Percentiles rank a stretch among this genome's conserved stretches.
Conservation (phyloP, 2,888 invertebrate species). For the Pseudococcus longispinus region DNA sequence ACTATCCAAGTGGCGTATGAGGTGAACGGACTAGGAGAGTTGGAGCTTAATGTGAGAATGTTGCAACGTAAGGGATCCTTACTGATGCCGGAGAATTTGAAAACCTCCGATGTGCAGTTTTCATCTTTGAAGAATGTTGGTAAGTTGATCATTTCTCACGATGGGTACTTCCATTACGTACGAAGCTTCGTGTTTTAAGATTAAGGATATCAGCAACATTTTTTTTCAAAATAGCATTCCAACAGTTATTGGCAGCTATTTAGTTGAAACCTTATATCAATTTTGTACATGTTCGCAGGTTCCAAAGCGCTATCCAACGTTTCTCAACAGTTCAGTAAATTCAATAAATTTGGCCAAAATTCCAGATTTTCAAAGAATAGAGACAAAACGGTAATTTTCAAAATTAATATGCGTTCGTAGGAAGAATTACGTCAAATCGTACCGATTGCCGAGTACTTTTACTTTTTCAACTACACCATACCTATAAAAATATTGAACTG, state of each 20-base stretch:
- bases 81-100: conserved; percentile 46
- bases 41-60: conserved; percentile 51
- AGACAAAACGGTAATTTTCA: conserved; percentile 19
- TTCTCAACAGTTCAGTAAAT: conserved; percentile 84
- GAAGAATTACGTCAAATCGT: too few species aligned
- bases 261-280: too few species aligned
- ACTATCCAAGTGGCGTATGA: conserved; percentile 57
- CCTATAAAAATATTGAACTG: too few species aligned
- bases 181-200: too few species aligned
- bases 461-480: too few species aligned
- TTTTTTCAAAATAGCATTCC: too few species aligned
- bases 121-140: conserved; percentile 78
- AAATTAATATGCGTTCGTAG: background rate
- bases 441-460: background rate
- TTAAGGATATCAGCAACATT: too few species aligned
- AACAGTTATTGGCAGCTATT: too few species aligned
- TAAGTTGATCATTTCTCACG: conserved; percentile 62
- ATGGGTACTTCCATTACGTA: too few species aligned
- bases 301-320: conserved; percentile 86
- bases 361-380: conserved; percentile 66
- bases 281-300: conserved; percentile 65
- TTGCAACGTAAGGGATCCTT: conserved; percentile 45
- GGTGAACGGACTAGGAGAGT: conserved; percentile 55
- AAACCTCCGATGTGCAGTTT: conserved; percentile 84
- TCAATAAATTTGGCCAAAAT: conserved; percentile 75